Evolutionary conservation across 2,888 invertebrate species (phyloP), one percentile per base, ranked within the genome.

Genomic region (Lapara coniferarum): DNA sequence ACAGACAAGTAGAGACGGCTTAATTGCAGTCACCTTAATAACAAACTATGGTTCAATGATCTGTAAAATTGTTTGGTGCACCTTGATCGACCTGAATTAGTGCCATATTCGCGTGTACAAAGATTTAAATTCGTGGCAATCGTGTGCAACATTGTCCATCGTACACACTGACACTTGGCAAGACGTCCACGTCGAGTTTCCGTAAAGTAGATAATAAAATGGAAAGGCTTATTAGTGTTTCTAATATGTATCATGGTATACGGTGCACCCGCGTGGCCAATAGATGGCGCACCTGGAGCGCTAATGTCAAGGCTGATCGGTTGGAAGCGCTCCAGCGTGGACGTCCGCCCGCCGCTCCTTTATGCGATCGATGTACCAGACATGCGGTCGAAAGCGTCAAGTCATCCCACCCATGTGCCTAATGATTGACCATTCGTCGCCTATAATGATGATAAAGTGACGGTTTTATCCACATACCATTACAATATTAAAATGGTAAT

Each of bases 261-360:
- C 83, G 68, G 10, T 44, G 16, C 46, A 16, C 16, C 16, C 59
- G 16, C 46, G 63, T 63, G 63, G 16, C 63, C 63, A 13, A 49
- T 13, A 63, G 63, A 49, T 63, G 63, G 46, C 75, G 82, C 89
- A 89, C 90, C 91, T 90, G 90, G 87, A 89, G 75, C 80, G 79
- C 86, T 88, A 92, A 93, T 92, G 92, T 92, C 92, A 93, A 93
- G 93, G 92, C 89, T 90, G 87, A 80, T 75, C 79, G 83, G 82
- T 91, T 91, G 90, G 91, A 92, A 87, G 75, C 81, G 82, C 86
- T 92, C 91, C 92, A 92, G 92, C 83, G 77, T 78, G 77, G 78
- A 77, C 72, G 71, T 49, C 55, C 51, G 14, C 51, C 46, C 66
- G 52, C 14, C 49, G 51, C 67, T 66, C 46, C 69, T 69, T 66